Percentiles rank a stretch among this genome's conserved stretches.
Evolutionary conservation across 2,888 invertebrate genomes (phyloP).

Genomic region (Epinotia demarniana): DNA sequence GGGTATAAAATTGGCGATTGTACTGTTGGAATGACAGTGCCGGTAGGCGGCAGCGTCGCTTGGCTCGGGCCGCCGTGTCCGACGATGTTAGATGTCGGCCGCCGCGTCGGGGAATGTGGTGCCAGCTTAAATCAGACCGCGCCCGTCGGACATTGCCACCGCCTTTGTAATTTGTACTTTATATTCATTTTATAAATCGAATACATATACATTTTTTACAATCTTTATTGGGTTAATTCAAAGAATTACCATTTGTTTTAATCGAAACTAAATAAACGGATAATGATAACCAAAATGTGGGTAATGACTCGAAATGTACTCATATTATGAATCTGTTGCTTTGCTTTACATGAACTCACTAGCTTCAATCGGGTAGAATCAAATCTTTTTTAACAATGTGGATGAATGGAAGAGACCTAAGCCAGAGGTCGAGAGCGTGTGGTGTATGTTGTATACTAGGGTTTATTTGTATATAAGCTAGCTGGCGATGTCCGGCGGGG

Average conservation of each 20-base stretch:
- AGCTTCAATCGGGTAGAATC: slow-evolving; percentile 8
- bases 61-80: neutral
- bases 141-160: slow-evolving; percentile 26
- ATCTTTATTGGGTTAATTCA: slow-evolving; percentile 3
- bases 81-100: slow-evolving; percentile 6
- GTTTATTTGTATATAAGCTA: slow-evolving; percentile 28
- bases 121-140: slow-evolving; percentile 30
- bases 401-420: slow-evolving; percentile 16
- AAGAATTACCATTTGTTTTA: neutral
- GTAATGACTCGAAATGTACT: neutral
- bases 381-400: slow-evolving; percentile 6
- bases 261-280: neutral
- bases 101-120: slow-evolving; percentile 1
- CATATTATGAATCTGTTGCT: neutral
- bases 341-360: slow-evolving; percentile 9
- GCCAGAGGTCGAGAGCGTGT: slow-evolving; percentile 9
- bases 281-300: neutral
- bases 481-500: neutral
- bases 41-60: neutral
- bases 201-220: slow-evolving; percentile 20
- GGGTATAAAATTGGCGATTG: neutral
- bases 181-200: slow-evolving; percentile 24
- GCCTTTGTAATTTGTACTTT: slow-evolving; percentile 26
- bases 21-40: neutral
- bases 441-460: slow-evolving; percentile 10